Conservation (phyloP, 2,113 vertebrate species). For the Dolichallabes microphthalmus region DNA sequence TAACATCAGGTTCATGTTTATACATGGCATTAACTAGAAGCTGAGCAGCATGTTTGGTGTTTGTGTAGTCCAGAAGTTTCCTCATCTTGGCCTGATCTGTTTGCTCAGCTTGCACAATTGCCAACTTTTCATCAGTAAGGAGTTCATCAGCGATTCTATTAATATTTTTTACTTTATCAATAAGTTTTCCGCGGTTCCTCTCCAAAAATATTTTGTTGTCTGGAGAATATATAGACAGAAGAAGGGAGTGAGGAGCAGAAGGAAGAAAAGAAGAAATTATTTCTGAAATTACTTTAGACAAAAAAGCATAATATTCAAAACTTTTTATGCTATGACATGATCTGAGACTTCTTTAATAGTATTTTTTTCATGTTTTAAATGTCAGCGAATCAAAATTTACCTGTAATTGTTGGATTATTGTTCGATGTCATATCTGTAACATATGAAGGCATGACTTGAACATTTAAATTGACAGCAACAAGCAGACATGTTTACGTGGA, state of each 20-base stretch:
- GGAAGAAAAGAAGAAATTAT: neutral
- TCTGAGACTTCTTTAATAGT: too few relatives aligned
- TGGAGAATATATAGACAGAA: conserved; percentile 18
- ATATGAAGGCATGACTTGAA: too few relatives aligned
- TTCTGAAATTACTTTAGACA: neutral
- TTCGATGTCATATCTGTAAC: too few relatives aligned
- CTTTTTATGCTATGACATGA: too few relatives aligned
- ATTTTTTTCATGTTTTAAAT: too few relatives aligned
- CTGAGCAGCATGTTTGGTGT: conserved; percentile 20
- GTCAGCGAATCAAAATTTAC: too few relatives aligned
- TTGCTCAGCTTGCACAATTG: conserved; percentile 17
- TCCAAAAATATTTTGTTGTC: conserved; percentile 21
- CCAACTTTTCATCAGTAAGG: conserved; percentile 22
- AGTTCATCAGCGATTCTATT: conserved; percentile 50
- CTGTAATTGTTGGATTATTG: too few relatives aligned
- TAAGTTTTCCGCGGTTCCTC: neutral
- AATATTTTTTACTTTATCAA: conserved; percentile 41
- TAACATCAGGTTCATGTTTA: conserved; percentile 11
- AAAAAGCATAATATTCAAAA: neutral
- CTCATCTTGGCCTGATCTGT: conserved; percentile 53
- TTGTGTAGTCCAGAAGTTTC: conserved; percentile 36
- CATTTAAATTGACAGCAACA: too few relatives aligned
- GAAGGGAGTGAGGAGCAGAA: neutral
- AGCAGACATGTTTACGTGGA: too few relatives aligned
- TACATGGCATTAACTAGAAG: conserved; percentile 41